These are phyloP conservation scores for Ciconia boyciana DNA, from an alignment of 2,113 vertebrate species.

Conservation along the genomic window DNA sequence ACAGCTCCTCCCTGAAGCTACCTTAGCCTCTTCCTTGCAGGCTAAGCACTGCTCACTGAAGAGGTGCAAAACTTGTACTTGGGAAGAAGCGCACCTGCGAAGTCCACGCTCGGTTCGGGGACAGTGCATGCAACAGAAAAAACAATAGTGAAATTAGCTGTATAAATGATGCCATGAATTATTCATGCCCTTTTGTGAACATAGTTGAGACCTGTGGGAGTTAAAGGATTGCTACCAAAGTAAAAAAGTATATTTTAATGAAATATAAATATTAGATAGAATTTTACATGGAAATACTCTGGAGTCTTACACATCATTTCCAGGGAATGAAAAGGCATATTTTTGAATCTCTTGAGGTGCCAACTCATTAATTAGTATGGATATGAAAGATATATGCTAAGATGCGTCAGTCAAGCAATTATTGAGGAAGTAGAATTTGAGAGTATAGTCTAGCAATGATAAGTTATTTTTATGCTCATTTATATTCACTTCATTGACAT, in stretches of 20 bases:
- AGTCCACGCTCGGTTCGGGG: background rate
- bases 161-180: background rate
- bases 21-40: background rate
- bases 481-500: slow-evolving; percentile 19
- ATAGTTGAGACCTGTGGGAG: background rate
- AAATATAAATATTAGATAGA: slow-evolving; percentile 37
- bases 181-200: background rate
- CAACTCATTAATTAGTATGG: slow-evolving; percentile 38
- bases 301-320: slow-evolving; percentile 9
- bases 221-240: background rate
- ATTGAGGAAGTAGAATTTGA: slow-evolving; percentile 17
- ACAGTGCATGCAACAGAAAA: background rate
- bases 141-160: background rate
- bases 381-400: slow-evolving; percentile 21
- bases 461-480: slow-evolving; percentile 26
- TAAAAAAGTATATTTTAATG: slow-evolving; percentile 1
- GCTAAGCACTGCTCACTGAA: background rate
- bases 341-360: slow-evolving; percentile 16
- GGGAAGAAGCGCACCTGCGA: background rate
- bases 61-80: background rate
- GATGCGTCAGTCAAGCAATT: slow-evolving; percentile 6
- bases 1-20: background rate
- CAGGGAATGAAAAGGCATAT: background rate
- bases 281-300: slow-evolving; percentile 20
- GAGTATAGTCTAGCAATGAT: background rate